phyloP scores from a whole-genome alignment of 2,113 vertebrate species.

The Grammomys surdaster region DNA sequence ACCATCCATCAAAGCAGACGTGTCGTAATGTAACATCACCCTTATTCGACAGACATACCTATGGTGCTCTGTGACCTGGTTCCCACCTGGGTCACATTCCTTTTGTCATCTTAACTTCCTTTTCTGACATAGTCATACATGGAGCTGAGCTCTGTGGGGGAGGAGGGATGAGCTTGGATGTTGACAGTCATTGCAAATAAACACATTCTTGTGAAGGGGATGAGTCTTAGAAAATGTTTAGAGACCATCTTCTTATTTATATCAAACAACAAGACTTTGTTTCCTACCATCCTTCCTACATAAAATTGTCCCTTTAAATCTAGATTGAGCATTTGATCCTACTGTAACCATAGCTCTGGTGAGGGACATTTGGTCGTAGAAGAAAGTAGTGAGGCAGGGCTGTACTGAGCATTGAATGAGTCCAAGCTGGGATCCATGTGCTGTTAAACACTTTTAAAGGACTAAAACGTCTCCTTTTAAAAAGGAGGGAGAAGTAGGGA shows the following conservation, averaged over 20 bases:
- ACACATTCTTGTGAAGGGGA: not conserved
- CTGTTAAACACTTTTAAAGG: not conserved
- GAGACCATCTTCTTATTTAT: constrained; percentile 5
- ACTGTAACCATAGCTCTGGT: not conserved
- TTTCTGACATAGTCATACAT: constrained; percentile 34
- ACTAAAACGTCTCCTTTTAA: too few relatives aligned
- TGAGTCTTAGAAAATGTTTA: not conserved
- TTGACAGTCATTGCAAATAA: not conserved
- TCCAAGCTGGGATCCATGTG: not conserved
- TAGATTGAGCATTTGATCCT: not conserved
- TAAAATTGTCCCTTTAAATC: constrained; percentile 15
- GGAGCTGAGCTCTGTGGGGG: not conserved
- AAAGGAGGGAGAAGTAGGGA: not conserved
- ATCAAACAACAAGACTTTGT: not conserved
- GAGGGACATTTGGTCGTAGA: not conserved
- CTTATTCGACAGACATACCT: not conserved
- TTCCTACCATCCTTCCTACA: not conserved
- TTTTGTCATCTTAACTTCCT: not conserved
- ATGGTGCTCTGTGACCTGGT: not conserved
- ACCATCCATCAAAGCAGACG: not conserved
- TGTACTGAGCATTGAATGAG: not conserved
- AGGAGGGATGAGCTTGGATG: not conserved
- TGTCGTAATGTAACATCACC: not conserved
- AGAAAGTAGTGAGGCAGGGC: not conserved
- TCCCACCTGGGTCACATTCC: constrained; percentile 11